Conservation (phyloP, 2,888 invertebrate genomes). For the Agrotis clavis region DNA sequence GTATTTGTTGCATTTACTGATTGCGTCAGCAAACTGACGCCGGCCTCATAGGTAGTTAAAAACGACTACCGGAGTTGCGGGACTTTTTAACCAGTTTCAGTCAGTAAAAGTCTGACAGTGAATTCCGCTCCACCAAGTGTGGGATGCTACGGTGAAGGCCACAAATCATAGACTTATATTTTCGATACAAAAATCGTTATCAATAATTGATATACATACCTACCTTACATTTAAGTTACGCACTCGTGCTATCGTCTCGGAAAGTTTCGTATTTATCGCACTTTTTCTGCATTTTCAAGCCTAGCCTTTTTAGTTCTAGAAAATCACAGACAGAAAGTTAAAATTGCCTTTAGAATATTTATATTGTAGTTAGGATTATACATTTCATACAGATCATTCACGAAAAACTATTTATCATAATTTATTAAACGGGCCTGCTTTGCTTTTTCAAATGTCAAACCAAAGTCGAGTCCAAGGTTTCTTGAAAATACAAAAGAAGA, state of each 20-base stretch:
- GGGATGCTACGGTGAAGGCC: too few relatives aligned
- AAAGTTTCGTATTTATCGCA: too few relatives aligned
- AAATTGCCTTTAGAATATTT: not conserved
- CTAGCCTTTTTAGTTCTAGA: too few relatives aligned
- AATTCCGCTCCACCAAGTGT: too few relatives aligned
- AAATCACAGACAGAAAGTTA: not conserved
- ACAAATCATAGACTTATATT: too few relatives aligned
- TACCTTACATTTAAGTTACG: not conserved
- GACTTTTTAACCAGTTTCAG: too few relatives aligned
- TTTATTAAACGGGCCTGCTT: not conserved
- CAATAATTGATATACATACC: not conserved
- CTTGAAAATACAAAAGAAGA: not conserved
- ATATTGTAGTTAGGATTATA: not conserved
- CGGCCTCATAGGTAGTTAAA: too few relatives aligned
- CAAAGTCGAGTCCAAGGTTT: slow-evolving; percentile 3
- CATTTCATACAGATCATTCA: not conserved
- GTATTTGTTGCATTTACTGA: too few relatives aligned
- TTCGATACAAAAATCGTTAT: not conserved
- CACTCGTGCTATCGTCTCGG: not conserved
- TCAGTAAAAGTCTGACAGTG: too few relatives aligned
- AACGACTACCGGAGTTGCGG: too few relatives aligned
- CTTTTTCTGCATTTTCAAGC: too few relatives aligned
- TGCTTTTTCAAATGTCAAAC: not conserved
- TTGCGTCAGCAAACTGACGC: too few relatives aligned
- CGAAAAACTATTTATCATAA: not conserved